Percentiles rank a stretch among this genome's conserved stretches.
Evolutionary conservation across 2,797 vertebrate species (phyloP).

Genomic region (Arnoldichthys spilopterus): DNA sequence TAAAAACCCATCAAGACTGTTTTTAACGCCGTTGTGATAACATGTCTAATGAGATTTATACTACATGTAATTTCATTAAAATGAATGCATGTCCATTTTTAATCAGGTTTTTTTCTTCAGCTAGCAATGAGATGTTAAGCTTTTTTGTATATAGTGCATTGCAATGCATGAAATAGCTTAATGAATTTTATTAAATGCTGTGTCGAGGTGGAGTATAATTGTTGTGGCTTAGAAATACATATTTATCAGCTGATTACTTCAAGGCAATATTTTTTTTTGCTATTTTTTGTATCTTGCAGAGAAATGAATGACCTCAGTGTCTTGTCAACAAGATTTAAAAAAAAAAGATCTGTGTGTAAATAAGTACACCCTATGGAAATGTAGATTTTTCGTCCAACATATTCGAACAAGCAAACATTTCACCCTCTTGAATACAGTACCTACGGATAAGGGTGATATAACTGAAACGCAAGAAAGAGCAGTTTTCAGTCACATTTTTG

Average conservation of each 20-base stretch:
- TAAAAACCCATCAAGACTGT: constrained; percentile 75
- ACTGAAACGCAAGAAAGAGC: too few species aligned
- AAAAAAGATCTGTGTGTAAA: constrained; percentile 8
- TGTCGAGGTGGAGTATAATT: constrained; percentile 84
- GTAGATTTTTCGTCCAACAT: too few species aligned
- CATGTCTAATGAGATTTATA: constrained; percentile 80
- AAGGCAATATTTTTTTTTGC: constrained; percentile 49
- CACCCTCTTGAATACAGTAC: too few species aligned
- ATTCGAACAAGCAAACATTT: too few species aligned
- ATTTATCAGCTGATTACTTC: constrained; percentile 42
- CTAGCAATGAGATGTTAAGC: constrained; percentile 78
- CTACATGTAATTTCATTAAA: constrained; percentile 85
- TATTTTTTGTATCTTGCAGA: constrained; percentile 41
- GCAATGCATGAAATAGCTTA: constrained; percentile 91
- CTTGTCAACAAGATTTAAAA: constrained; percentile 24
- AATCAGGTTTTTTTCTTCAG: constrained; percentile 81
- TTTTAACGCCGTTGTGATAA: constrained; percentile 72
- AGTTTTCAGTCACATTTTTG: too few species aligned
- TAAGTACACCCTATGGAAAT: too few species aligned
- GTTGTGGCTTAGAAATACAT: constrained; percentile 80
- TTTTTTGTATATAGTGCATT: constrained; percentile 91
- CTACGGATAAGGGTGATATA: too few species aligned
- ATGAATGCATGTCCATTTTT: constrained; percentile 89
- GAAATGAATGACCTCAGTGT: constrained; percentile 45
- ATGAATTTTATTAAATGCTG: constrained; percentile 95